Conservation (phyloP, 2,797 vertebrate species). For the Dermochelys coriacea region DNA sequence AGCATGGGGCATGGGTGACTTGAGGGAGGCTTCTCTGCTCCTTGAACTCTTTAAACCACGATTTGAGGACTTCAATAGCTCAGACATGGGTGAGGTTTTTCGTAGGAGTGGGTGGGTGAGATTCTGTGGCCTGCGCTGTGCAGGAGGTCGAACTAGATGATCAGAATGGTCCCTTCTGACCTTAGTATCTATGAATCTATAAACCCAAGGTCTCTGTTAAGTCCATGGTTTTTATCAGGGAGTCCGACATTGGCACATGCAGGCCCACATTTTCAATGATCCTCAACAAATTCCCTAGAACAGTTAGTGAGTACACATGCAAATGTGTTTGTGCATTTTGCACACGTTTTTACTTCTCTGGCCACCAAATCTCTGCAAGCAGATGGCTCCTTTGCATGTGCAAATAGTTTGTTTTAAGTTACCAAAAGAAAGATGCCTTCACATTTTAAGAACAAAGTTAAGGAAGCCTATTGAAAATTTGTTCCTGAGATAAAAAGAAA, state of each 20-base stretch:
- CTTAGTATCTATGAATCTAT: too few species aligned
- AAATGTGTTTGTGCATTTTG: background rate
- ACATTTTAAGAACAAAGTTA: background rate
- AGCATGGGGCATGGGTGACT: too few species aligned
- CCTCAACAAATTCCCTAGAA: background rate
- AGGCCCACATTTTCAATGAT: background rate
- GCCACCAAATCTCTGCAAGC: constrained; percentile 20
- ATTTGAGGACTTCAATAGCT: too few species aligned
- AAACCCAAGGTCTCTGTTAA: background rate
- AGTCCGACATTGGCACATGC: background rate
- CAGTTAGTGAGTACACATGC: background rate
- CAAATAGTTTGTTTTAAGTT: background rate
- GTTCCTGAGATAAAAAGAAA: background rate
- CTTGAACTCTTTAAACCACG: too few species aligned
- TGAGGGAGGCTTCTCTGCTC: too few species aligned
- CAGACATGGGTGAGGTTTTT: too few species aligned
- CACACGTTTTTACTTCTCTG: background rate
- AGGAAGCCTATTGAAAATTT: background rate
- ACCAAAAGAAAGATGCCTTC: background rate
- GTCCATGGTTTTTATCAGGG: background rate
- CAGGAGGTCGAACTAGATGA: too few species aligned
- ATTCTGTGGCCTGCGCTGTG: too few species aligned
- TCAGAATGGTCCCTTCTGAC: too few species aligned
- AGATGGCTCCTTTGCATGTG: constrained; percentile 13
- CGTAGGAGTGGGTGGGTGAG: too few species aligned